Conservation (phyloP, 2,113 vertebrate genomes). For the Euleptes europaea region DNA sequence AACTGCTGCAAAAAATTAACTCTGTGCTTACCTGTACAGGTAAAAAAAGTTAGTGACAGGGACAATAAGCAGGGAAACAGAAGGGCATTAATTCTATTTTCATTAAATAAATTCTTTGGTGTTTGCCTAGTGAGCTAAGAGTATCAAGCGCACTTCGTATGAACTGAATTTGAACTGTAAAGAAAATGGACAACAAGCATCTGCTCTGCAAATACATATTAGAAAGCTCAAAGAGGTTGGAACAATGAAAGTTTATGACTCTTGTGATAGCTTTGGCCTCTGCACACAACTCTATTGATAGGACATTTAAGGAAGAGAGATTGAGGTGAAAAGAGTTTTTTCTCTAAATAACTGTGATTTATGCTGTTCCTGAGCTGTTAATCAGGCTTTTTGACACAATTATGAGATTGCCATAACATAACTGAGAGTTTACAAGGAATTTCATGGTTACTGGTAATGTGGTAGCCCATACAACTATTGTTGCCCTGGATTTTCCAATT, state of each 20-base stretch:
- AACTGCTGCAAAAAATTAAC: constrained; percentile 59
- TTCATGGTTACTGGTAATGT: background rate
- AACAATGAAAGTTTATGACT: constrained; percentile 23
- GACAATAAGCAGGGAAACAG: constrained; percentile 42
- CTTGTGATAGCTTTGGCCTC: background rate
- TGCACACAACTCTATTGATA: background rate
- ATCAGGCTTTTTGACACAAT: background rate
- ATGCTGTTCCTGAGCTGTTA: background rate
- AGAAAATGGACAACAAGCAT: background rate
- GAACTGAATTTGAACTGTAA: constrained; percentile 9
- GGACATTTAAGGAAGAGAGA: constrained; percentile 16
- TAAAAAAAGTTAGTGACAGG: constrained; percentile 44
- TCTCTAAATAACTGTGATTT: constrained; percentile 8
- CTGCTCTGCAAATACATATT: constrained; percentile 19
- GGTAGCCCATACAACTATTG: background rate
- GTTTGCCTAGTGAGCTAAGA: constrained; percentile 15
- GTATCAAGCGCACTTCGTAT: background rate
- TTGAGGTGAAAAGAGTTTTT: constrained; percentile 1
- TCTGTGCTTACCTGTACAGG: constrained; percentile 30
- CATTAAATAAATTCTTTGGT: constrained; percentile 1
- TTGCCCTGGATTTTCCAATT: background rate
- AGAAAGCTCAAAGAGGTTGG: constrained; percentile 16
- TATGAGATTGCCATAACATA: background rate
- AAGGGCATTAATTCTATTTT: constrained; percentile 24
- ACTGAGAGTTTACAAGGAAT: background rate